Conservation (phyloP, 2,797 vertebrate genomes). For the Pseudochromis fuscus region DNA sequence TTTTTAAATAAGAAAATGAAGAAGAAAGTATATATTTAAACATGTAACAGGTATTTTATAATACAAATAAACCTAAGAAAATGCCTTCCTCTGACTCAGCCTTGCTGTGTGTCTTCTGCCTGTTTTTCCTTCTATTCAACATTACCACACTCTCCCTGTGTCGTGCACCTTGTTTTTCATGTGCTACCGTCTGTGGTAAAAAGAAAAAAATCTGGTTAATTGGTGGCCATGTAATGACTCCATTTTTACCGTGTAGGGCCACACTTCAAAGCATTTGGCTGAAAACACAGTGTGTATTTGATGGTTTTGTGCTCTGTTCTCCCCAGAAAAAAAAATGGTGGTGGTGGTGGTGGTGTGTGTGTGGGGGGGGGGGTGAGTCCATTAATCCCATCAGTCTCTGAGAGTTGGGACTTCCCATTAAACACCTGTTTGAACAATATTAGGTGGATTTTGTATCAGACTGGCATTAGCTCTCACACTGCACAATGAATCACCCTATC, state of each 20-base stretch:
- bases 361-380: neutral
- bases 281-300: neutral
- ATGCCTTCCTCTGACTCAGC: neutral
- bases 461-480: constrained; percentile 35
- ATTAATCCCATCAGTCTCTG: constrained; percentile 48
- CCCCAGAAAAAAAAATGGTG: constrained; percentile 13
- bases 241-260: constrained; percentile 11
- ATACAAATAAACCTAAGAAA: neutral
- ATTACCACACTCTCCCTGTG: neutral
- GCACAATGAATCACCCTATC: constrained; percentile 56
- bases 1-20: neutral
- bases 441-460: constrained; percentile 30
- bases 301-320: constrained; percentile 9
- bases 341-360: no score
- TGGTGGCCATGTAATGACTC: constrained; percentile 16
- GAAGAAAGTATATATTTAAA: neutral
- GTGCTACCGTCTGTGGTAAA: constrained; percentile 7
- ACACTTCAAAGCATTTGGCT: constrained; percentile 25
- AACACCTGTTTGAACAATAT: constrained; percentile 66
- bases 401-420: constrained; percentile 55
- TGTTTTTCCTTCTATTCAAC: neutral
- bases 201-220: constrained; percentile 14
- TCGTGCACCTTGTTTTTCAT: neutral
- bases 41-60: neutral
- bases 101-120: neutral